Conservation (phyloP, 2,113 vertebrate genomes). For the Gallinago jamesoni region DNA sequence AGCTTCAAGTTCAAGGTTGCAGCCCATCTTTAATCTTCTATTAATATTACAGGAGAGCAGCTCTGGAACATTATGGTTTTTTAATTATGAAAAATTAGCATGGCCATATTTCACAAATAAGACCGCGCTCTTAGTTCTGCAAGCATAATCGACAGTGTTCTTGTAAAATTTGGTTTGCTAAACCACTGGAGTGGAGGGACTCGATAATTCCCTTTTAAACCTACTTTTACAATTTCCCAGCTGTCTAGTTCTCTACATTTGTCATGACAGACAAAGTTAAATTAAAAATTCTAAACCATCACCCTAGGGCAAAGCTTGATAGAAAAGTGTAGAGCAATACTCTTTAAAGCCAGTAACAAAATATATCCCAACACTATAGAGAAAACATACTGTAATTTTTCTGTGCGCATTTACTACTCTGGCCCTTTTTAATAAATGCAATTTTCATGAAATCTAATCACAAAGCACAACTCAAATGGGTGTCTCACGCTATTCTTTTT, state of each 20-base stretch:
- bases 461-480: conserved; percentile 27
- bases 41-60: neutral
- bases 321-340: neutral
- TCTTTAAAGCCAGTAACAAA: conserved; percentile 23
- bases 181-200: neutral
- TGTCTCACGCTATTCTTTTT: conserved; percentile 24
- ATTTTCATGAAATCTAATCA: conserved; percentile 47
- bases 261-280: conserved; percentile 24
- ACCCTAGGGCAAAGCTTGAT: conserved; percentile 22
- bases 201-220: conserved; percentile 20
- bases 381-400: conserved; percentile 16
- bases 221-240: neutral
- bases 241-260: conserved; percentile 5
- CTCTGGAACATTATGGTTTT: neutral
- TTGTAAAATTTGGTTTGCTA: conserved; percentile 10
- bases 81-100: conserved; percentile 5
- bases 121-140: neutral
- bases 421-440: conserved; percentile 24
- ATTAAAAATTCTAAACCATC: conserved; percentile 49
- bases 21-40: neutral
- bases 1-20: neutral
- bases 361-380: neutral
- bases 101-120: neutral
- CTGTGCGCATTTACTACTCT: neutral
- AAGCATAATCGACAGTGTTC: neutral